Evolutionary conservation across 2,113 vertebrate species (phyloP), one percentile per base, ranked within the genome.

Genomic region (Gobio gobio): DNA sequence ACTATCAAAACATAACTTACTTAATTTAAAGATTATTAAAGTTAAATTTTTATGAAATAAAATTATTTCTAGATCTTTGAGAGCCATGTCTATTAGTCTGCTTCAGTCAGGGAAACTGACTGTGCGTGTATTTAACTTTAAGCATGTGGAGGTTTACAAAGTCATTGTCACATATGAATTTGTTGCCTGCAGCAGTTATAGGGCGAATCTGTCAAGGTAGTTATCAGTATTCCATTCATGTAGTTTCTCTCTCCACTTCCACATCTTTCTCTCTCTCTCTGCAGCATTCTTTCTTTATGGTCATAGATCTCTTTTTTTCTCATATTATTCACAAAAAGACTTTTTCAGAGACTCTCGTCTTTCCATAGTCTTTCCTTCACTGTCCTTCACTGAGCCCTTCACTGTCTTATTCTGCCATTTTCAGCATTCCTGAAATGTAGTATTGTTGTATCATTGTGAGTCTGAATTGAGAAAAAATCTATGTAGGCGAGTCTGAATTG

Each of bases 181-280:
- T 26, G 58, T 80, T 64, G 78, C 78, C 78, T 29, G 40, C 43
- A 80, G 78, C 78, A 64, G 91, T 63, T 43, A 1, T 45, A 14
- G 33, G 49, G 26, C 3, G 33, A 61, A 47, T 64, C 33, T 54
- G 43, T 84, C 83, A 54, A 33, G 56, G n/a, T 36, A 29, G 51
- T 45, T 56, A 81, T 84, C 54, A 63, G 26, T 61, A 73, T 83
- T 78, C 74, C 64, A 18, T 40, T 86, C 56, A 54, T 74, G 20
- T 49, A 54, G 3, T 83, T 73, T 83, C 49, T 83, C 40, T 78
- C n/a, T 51, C 18, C 54, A 4, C 36, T 40, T 47, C 73, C 22
- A 49, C 6, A 26, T 83, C 72, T 49, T 85, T 7, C 18, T 82
- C 83, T 84, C 83, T 84, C 83, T 84, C 74, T 75, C 63, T 36